phyloP scores from a whole-genome alignment of 2,113 vertebrate genomes.

The Sinocyclocheilus maitianheensis region DNA sequence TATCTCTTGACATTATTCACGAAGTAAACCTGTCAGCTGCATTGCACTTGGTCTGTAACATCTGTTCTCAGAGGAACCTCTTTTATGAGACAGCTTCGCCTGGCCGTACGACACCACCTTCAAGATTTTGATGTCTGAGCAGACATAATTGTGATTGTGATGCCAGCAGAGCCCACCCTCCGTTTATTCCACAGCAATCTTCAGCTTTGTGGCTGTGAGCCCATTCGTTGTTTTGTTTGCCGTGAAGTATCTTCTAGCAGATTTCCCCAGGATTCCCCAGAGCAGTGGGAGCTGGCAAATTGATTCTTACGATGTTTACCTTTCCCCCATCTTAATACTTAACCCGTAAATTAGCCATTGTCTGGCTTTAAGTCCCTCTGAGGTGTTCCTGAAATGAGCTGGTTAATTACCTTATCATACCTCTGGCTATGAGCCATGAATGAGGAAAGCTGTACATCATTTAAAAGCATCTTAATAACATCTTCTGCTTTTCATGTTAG shows the following conservation, averaged over 20 bases:
- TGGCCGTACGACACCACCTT: slow-evolving; percentile 32
- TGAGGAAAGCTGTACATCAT: slow-evolving; percentile 14
- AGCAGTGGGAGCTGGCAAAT: slow-evolving; percentile 65
- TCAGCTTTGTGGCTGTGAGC: slow-evolving; percentile 10
- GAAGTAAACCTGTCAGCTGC: slow-evolving; percentile 33
- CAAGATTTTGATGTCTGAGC: slow-evolving; percentile 44
- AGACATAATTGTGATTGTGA: slow-evolving; percentile 53
- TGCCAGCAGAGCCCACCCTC: slow-evolving; percentile 41
- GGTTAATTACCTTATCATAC: slow-evolving; percentile 82
- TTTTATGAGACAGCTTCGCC: slow-evolving; percentile 40
- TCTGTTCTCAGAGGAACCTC: slow-evolving; percentile 37
- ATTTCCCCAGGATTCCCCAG: slow-evolving; percentile 37
- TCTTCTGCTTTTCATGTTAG: neutral
- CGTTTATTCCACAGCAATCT: slow-evolving; percentile 34
- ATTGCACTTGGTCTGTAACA: slow-evolving; percentile 41
- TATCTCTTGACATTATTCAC: slow-evolving; percentile 33
- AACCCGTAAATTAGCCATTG: slow-evolving; percentile 77
- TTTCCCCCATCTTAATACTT: slow-evolving; percentile 76
- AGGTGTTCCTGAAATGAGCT: slow-evolving; percentile 77
- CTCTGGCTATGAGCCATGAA: slow-evolving; percentile 74
- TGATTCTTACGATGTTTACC: slow-evolving; percentile 76
- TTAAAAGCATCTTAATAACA: slow-evolving; percentile 34
- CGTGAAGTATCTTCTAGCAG: slow-evolving; percentile 25
- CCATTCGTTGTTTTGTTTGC: slow-evolving; percentile 18
- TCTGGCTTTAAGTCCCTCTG: slow-evolving; percentile 73